Conservation (phyloP, 2,797 vertebrate species). For the Micromesistius poutassou region DNA sequence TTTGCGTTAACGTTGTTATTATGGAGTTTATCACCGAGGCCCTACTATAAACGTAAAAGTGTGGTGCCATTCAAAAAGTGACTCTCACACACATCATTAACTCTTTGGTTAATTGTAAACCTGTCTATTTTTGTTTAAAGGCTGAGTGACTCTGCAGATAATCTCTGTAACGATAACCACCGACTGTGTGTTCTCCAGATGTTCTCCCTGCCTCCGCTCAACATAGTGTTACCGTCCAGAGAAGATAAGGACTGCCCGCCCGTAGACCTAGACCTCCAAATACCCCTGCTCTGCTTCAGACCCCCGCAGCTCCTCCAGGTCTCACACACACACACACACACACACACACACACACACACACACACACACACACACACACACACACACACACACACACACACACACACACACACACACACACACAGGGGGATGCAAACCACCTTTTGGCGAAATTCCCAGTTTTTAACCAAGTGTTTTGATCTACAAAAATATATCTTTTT, state of each 20-base stretch:
- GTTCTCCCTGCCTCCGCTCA: slow-evolving; percentile 82
- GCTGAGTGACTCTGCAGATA: not conserved
- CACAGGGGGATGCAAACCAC: no score
- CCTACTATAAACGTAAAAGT: not conserved
- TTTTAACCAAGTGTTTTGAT: no score
- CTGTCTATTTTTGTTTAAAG: not conserved
- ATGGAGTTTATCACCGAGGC: no score
- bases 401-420: no score
- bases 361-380: not conserved
- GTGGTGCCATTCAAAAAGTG: not conserved
- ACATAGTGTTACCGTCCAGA: slow-evolving; percentile 84
- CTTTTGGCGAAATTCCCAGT: not conserved
- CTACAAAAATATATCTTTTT: no score
- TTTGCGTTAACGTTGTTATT: no score
- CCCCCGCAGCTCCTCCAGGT: slow-evolving; percentile 87
- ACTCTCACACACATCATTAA: not conserved
- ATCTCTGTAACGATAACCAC: not conserved
- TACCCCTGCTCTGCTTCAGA: slow-evolving; percentile 86
- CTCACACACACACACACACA: slow-evolving; percentile 9
- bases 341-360: not conserved
- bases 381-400: no score
- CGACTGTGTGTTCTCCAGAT: slow-evolving; percentile 66
- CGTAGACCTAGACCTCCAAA: slow-evolving; percentile 89
- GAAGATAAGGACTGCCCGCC: slow-evolving; percentile 80
- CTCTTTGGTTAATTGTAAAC: not conserved